Percentiles rank a stretch among this genome's conserved stretches.
These are phyloP conservation scores for Scyliorhinus canicula DNA, from an alignment of 2,797 vertebrate species.

Conservation along the genomic window DNA sequence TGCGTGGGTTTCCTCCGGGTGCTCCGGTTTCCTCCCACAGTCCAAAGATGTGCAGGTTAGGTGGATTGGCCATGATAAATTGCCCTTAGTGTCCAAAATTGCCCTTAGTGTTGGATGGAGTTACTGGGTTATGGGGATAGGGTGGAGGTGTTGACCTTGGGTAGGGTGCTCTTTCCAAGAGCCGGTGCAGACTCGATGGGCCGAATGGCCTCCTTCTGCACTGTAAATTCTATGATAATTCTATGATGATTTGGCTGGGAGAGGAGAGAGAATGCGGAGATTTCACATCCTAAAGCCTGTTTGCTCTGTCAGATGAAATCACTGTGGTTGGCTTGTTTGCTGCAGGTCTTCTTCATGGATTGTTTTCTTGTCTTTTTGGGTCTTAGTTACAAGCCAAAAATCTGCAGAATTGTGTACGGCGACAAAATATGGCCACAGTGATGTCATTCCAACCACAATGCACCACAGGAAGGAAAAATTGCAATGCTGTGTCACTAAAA, in stretches of 20 bases:
- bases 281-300: not conserved
- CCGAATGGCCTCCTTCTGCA: too few species aligned
- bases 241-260: not conserved
- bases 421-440: not conserved
- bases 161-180: too few species aligned
- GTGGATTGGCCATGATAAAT: too few species aligned
- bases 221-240: too few species aligned
- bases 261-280: not conserved
- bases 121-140: too few species aligned
- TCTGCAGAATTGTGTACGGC: not conserved
- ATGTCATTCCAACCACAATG: not conserved
- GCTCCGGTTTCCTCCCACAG: too few species aligned
- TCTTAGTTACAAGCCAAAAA: not conserved
- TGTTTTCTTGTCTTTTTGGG: not conserved
- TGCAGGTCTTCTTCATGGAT: not conserved
- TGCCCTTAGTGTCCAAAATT: too few species aligned
- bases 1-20: too few species aligned
- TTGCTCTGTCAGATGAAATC: not conserved
- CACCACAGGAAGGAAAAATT: not conserved
- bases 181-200: too few species aligned
- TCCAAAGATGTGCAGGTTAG: too few species aligned
- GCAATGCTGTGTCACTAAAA: not conserved
- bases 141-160: too few species aligned
- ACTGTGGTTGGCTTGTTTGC: not conserved
- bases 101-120: too few species aligned